phyloP scores from a whole-genome alignment of 64 coral and sea anemone species.

The Dendrophyllia cribrosa region DNA sequence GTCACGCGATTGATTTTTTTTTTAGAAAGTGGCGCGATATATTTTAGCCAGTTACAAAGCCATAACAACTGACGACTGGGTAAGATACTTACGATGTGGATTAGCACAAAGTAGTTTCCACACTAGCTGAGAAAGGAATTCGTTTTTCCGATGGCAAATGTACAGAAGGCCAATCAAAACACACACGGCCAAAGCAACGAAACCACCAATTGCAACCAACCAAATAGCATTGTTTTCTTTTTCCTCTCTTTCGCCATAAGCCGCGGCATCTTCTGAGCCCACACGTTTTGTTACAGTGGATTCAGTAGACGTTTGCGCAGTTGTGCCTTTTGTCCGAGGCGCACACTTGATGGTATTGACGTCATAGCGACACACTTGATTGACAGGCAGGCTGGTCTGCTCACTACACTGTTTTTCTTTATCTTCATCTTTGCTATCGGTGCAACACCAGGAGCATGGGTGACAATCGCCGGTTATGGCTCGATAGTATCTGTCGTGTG shows the following conservation, averaged over 20 bases:
- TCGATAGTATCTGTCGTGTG: conserved; percentile 44
- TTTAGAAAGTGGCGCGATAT: no score
- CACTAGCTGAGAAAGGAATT: background rate
- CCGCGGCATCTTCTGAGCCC: background rate
- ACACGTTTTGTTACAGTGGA: background rate
- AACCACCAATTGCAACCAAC: background rate
- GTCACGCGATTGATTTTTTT: no score
- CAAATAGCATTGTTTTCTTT: background rate
- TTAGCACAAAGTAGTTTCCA: background rate
- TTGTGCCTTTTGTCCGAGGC: background rate
- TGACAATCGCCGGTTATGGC: conserved; percentile 77
- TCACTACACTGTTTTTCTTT: conserved; percentile 55
- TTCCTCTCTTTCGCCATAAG: background rate
- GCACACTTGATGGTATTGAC: conserved; percentile 58
- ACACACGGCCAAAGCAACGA: background rate
- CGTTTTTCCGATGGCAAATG: background rate
- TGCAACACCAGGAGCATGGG: conserved; percentile 78
- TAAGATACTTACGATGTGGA: background rate
- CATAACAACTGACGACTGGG: background rate
- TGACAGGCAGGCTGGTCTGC: conserved; percentile 54
- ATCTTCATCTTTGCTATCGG: conserved; percentile 64
- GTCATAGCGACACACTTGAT: conserved; percentile 75
- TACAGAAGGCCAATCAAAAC: background rate
- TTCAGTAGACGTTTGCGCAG: background rate
- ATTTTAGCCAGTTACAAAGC: no score